A percentile compares a stretch with the other conserved stretches of the same genome.
Conservation (phyloP, 2,113 vertebrate species). For the Cheilinus undulatus region DNA sequence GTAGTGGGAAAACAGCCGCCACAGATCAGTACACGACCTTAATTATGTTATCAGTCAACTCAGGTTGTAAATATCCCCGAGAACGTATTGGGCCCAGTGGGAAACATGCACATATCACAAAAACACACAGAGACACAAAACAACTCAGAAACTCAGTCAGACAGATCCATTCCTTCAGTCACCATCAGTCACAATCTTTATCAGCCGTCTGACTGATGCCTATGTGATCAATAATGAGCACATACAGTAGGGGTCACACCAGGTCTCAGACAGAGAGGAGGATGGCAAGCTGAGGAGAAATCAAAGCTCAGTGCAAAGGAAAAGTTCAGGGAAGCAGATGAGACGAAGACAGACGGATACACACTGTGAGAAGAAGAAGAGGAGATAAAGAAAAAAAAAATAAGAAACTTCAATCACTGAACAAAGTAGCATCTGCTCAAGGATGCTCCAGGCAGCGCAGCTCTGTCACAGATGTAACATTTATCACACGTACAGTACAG, state of each 20-base stretch:
- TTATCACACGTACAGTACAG: conserved; percentile 34
- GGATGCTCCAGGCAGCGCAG: conserved; percentile 55
- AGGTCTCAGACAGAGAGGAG: conserved; percentile 29
- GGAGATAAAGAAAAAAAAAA: conserved; percentile 1
- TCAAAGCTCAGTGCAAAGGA: conserved; percentile 13
- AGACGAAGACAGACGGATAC: neutral
- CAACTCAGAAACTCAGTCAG: conserved; percentile 42
- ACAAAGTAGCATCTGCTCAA: conserved; percentile 60
- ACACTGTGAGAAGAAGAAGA: neutral
- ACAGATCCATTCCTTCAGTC: conserved; percentile 51
- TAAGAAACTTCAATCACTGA: conserved; percentile 57
- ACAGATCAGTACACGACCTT: conserved; percentile 74
- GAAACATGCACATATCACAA: conserved; percentile 42
- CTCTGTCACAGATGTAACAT: conserved; percentile 55
- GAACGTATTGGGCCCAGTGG: conserved; percentile 61
- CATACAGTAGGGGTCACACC: conserved; percentile 27
- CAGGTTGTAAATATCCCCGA: conserved; percentile 74
- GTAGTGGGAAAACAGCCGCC: conserved; percentile 53
- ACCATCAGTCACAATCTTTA: conserved; percentile 72
- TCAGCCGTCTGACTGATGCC: conserved; percentile 56
- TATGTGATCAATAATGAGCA: conserved; percentile 72
- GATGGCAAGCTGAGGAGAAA: conserved; percentile 11
- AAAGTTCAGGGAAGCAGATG: neutral
- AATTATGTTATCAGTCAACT: conserved; percentile 81
- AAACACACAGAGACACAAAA: conserved; percentile 26